Evolutionary conservation across 2,888 invertebrate genomes (phyloP).

Genomic region (Drosophila conformis): DNA sequence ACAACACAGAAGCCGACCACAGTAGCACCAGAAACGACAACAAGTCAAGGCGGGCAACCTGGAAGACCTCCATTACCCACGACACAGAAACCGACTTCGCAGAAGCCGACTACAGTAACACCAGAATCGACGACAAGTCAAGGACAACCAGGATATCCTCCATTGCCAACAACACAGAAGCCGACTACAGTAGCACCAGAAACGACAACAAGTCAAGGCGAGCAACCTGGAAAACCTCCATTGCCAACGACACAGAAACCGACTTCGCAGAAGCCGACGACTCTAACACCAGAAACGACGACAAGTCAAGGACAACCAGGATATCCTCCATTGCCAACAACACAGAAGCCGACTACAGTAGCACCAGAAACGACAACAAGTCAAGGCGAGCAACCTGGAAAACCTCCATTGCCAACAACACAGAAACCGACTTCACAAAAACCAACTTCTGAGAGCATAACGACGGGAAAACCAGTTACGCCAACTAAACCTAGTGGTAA

Average conservation of each 20-base stretch:
- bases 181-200: not conserved
- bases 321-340: conserved; percentile 1
- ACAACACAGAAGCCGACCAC: not conserved
- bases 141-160: not conserved
- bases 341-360: conserved; percentile 2
- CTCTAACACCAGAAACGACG: not conserved
- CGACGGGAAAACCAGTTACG: conserved; percentile 35
- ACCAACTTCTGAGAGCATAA: conserved; percentile 17
- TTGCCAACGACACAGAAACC: not conserved
- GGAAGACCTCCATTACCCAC: no score
- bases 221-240: not conserved
- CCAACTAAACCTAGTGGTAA: conserved; percentile 41
- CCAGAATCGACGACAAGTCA: no score
- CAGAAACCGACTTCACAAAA: conserved; percentile 1
- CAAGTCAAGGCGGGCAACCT: not conserved
- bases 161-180: not conserved
- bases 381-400: not conserved
- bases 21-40: not conserved
- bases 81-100: no score
- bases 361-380: conserved; percentile 6
- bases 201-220: not conserved
- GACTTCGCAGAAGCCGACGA: not conserved
- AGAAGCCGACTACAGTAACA: no score
- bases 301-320: not conserved
- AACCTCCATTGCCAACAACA: not conserved